These are phyloP conservation scores for Monopis laevigella DNA, from an alignment of 2,888 invertebrate species.

Conservation along the genomic window DNA sequence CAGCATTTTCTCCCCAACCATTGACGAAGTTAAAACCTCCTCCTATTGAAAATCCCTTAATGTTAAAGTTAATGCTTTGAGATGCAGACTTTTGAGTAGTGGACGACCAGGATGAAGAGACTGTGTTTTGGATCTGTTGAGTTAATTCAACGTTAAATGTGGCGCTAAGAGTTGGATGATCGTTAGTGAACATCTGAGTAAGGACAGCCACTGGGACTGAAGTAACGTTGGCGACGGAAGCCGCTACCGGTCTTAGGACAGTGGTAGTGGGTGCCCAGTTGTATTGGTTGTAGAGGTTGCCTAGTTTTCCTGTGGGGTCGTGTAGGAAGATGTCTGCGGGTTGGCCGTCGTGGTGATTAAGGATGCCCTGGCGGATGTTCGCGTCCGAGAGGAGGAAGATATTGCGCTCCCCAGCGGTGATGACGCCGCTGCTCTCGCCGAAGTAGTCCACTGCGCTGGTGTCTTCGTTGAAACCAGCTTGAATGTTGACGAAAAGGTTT, in stretches of 20 bases:
- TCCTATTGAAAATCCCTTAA: neutral
- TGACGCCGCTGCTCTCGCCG: neutral
- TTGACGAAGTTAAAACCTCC: neutral
- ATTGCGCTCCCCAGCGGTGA: neutral
- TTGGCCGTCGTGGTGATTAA: neutral
- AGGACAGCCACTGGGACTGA: neutral
- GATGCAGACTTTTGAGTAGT: neutral
- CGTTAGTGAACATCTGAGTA: conserved; percentile 4
- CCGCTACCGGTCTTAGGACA: neutral
- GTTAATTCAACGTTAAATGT: conserved; percentile 3
- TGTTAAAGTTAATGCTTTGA: neutral
- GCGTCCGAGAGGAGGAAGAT: neutral
- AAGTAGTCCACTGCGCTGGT: neutral
- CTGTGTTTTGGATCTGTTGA: conserved; percentile 5
- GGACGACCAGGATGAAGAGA: neutral
- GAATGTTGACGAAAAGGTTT: neutral
- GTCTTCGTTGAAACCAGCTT: neutral
- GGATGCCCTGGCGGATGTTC: conserved; percentile 1
- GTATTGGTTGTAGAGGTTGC: conserved; percentile 1
- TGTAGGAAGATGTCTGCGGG: neutral
- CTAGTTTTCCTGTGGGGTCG: conserved; percentile 1
- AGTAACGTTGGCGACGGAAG: neutral
- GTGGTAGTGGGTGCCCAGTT: conserved; percentile 3
- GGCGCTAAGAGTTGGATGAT: neutral
- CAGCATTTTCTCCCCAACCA: neutral